phyloP scores from a whole-genome alignment of 2,113 vertebrate species.

The Tringa solitaria region DNA sequence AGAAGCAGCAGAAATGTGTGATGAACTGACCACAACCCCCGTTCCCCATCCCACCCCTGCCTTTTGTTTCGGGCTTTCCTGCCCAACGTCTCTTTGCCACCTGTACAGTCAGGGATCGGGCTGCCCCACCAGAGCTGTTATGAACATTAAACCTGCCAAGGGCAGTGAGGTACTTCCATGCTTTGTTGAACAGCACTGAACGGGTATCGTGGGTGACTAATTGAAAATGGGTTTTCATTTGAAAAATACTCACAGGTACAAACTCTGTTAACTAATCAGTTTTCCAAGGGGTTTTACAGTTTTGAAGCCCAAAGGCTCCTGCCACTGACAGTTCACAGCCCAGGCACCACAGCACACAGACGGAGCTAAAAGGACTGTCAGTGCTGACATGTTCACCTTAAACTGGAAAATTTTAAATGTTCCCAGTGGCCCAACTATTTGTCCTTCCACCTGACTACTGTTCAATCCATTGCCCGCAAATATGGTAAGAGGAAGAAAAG shows the following conservation, averaged over 20 bases:
- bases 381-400: slow-evolving; percentile 60
- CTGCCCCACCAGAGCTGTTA: not conserved
- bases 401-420: slow-evolving; percentile 73
- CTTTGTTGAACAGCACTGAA: not conserved
- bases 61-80: not conserved
- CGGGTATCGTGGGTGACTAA: not conserved
- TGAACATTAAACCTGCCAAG: not conserved
- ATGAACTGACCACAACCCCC: not conserved
- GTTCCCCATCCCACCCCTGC: not conserved
- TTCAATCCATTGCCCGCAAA: slow-evolving; percentile 59
- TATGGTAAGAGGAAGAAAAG: slow-evolving; percentile 62
- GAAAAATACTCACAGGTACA: not conserved
- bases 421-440: slow-evolving; percentile 74
- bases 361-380: slow-evolving; percentile 56
- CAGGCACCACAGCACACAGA: not conserved
- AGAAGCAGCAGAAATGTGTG: not conserved
- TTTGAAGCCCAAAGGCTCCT: not conserved
- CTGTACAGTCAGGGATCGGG: not conserved
- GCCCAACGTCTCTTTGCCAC: not conserved
- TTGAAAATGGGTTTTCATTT: not conserved
- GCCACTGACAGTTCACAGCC: not conserved
- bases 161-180: not conserved
- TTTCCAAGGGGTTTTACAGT: not conserved
- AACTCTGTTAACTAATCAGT: slow-evolving; percentile 23
- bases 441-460: slow-evolving; percentile 70